Conservation (phyloP, 1,140 invertebrate species). For the Cotesia vestalis region DNA sequence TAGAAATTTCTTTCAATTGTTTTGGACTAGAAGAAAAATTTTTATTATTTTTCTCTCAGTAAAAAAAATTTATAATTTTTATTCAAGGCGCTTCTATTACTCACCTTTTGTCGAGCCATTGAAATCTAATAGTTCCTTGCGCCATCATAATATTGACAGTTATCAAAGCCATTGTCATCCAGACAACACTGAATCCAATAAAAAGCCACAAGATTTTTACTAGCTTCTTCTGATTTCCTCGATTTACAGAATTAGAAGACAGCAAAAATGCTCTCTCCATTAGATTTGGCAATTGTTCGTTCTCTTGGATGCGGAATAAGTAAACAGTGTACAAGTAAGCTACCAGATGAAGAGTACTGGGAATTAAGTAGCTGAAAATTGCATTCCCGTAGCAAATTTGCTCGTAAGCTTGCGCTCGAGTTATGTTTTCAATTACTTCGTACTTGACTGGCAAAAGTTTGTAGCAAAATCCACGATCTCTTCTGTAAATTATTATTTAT, state of each 20-base stretch:
- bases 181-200: conserved; percentile 72
- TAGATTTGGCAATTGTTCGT: conserved; percentile 87
- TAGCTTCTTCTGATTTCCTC: conserved; percentile 73
- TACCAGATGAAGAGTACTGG: conserved; percentile 78
- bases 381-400: conserved; percentile 75
- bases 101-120: conserved; percentile 67
- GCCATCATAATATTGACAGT: conserved; percentile 75
- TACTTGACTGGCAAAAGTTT: conserved; percentile 64
- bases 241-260: conserved; percentile 73
- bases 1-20: conserved; percentile 64
- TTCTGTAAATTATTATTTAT: conserved; percentile 60
- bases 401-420: conserved; percentile 62
- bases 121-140: conserved; percentile 71
- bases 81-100: not conserved
- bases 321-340: conserved; percentile 82
- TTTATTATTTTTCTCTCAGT: not conserved
- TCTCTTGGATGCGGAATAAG: conserved; percentile 83
- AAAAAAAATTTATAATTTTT: not conserved
- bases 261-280: conserved; percentile 84
- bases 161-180: conserved; percentile 73
- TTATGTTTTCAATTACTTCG: conserved; percentile 48
- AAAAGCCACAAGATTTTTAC: conserved; percentile 77
- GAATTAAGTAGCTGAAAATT: conserved; percentile 80
- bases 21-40: conserved; percentile 61
- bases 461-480: conserved; percentile 79